Base-by-base conservation (phyloP, 2,888 invertebrate species). In the Trachelus tabidus region DNA sequence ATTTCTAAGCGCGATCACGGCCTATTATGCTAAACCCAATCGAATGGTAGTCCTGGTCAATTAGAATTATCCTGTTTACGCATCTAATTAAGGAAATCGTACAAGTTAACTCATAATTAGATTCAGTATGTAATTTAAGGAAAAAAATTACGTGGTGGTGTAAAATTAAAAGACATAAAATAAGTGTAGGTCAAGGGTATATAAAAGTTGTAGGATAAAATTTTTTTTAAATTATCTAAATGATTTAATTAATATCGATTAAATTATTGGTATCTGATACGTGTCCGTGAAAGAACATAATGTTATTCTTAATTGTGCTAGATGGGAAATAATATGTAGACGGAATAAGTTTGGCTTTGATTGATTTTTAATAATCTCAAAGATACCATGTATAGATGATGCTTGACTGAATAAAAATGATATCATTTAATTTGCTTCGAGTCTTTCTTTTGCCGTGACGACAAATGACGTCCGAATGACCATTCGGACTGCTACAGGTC, bases 401-500 rank as follows among this genome's bases (percentile, higher is more conserved):
- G 56, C 56, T 23, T 23, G 23, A 56, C 56, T 56, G 56, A 23
- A 56, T 23, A 23, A 23, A 56, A 56, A 23, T 56, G 15, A 56
- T 56, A 56, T 56, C 23, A 9, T 56, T 56, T 56, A 56, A 56
- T 56, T 56, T 56, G 56, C 56, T 56, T 15, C 9, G 1, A 56
- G 9, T 23, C 23, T 56, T 56, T 56, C 2, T 56, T 56, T 56
- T 9, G 9, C 23, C 23, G 56, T 23, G 56, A 56, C 56, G 56
- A 56, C 23, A 9, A 56, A 56, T 56, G 56, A 56, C 56, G 56
- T 56, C 56, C 23, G 56, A 56, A 56, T 56, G 23, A 56, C 56
- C 23, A 56, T 56, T 56, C 56, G 23, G 56, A 23, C 56, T 56
- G 56, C 56, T 23, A 77, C 78, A 71, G 71, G 71, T 15, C 71